Base-by-base conservation (phyloP, 2,113 vertebrate genomes). In the Platichthys stellatus region DNA sequence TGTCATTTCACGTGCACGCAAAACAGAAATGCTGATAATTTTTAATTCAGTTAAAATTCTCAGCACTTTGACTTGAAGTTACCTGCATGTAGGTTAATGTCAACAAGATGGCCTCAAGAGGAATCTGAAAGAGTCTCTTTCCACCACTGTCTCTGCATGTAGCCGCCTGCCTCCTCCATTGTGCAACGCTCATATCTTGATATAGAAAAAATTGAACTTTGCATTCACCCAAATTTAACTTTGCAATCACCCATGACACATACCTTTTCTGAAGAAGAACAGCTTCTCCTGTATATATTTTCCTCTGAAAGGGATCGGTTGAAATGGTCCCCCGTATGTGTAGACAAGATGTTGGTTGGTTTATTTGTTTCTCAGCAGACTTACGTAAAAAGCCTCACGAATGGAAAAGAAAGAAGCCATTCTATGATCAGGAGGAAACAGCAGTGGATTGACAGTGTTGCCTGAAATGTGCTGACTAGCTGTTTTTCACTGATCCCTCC, bases 401-500 rank as follows among this genome's bases (percentile, higher is more conserved):
- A 43, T 43, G 11, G 40, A 43, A 43, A 40, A 43, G 40, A 43
- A 43, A 43, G 40, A 43, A 11, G 40, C 40, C 40, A 38, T 38
- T 38, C 7, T 10, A 38, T 38, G 75, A 81, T 89, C 70, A 78
- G 28, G 28, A 64, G 69, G 63, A 56, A 78, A 66, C 35, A 12
- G 71, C 51, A 61, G 56, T 83, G 65, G 12, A 43, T 89, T 73
- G 64, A 81, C 67, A 72, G 60, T 62, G 51, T 70, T 54, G 54
- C 12, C 61, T 75, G 78, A 81, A 83, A 66, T 84, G 65, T 78
- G 75, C 85, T 88, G 72, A 89, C 69, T 63, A 59, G 57, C 65
- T 38, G 12, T 81, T 89, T 85, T 81, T 88, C 59, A 78, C 80
- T 64, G 69, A 85, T 85, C 68, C 31, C 45, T 87, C 75, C 85